Conservation (phyloP, 1,140 invertebrate species). For the Macrocentrus cingulum region DNA sequence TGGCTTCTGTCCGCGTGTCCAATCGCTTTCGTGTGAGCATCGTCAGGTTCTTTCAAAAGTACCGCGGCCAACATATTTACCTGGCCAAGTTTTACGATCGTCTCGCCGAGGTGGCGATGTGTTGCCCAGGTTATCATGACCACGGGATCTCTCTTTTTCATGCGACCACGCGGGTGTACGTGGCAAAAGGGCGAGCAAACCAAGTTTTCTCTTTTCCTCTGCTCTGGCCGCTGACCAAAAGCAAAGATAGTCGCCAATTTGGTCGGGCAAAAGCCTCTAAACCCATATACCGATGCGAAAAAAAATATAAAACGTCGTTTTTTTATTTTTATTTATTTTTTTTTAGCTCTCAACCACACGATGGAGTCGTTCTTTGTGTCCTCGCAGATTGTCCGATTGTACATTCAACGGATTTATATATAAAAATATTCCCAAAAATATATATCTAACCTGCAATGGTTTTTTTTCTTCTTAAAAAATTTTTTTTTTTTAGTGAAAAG, state of each 20-base stretch:
- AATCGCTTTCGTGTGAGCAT: constrained; percentile 18
- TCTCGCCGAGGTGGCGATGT: constrained; percentile 59
- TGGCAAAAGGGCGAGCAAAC: constrained; percentile 4
- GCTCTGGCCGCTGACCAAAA: not conserved
- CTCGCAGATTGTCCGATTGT: not conserved
- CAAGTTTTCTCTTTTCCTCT: constrained; percentile 9
- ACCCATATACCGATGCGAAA: not conserved
- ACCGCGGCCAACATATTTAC: constrained; percentile 46
- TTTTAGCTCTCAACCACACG: no score
- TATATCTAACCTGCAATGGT: no score
- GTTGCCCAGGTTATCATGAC: constrained; percentile 52
- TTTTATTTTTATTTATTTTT: no score
- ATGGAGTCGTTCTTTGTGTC: constrained; percentile 24
- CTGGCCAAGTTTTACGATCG: constrained; percentile 59
- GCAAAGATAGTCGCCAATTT: not conserved
- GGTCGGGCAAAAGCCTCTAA: constrained; percentile 1
- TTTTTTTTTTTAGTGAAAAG: not conserved
- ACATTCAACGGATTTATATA: constrained; percentile 1
- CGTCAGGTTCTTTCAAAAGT: constrained; percentile 46
- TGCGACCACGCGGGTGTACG: no score
- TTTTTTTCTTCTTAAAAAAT: no score
- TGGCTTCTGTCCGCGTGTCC: constrained; percentile 44
- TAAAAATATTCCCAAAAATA: not conserved
- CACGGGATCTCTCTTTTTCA: constrained; percentile 47
- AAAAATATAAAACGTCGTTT: no score